A percentile compares a stretch with the other conserved stretches of the same genome.
phyloP scores from a whole-genome alignment of 1,140 invertebrate genomes.

The Pseudomyrmex pallidus region DNA sequence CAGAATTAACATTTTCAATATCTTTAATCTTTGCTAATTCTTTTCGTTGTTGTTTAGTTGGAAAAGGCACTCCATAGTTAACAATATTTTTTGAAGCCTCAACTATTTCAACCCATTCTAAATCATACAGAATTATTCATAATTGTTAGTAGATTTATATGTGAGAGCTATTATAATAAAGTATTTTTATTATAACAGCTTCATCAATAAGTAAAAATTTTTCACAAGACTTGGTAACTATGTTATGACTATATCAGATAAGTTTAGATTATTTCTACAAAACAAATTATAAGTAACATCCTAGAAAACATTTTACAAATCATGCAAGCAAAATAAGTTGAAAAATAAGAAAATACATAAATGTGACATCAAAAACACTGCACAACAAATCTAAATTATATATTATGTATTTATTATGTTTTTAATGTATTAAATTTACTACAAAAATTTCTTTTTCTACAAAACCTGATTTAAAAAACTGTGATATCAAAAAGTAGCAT shows the following conservation, averaged over 20 bases:
- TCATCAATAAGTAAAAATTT: too few species aligned
- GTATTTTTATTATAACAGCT: too few species aligned
- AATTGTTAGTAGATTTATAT: too few species aligned
- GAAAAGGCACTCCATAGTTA: conserved; percentile 1
- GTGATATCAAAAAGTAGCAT: too few species aligned
- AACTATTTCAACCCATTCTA: not conserved
- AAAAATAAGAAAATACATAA: not conserved
- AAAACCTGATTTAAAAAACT: too few species aligned
- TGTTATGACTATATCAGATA: too few species aligned
- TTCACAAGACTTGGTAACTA: too few species aligned
- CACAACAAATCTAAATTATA: not conserved
- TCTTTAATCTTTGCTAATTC: not conserved
- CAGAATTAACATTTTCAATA: not conserved
- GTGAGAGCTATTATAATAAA: too few species aligned
- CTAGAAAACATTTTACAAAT: not conserved
- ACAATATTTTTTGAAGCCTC: not conserved
- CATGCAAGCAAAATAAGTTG: not conserved
- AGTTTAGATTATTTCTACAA: too few species aligned
- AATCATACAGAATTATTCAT: not conserved
- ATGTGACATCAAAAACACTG: not conserved
- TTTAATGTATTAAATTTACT: too few species aligned
- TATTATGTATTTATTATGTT: too few species aligned
- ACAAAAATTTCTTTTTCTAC: too few species aligned
- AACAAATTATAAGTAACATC: not conserved
- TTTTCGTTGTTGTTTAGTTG: not conserved